Base-by-base conservation (phyloP, 2,797 vertebrate species). In the Triplophysa bombifrons region DNA sequence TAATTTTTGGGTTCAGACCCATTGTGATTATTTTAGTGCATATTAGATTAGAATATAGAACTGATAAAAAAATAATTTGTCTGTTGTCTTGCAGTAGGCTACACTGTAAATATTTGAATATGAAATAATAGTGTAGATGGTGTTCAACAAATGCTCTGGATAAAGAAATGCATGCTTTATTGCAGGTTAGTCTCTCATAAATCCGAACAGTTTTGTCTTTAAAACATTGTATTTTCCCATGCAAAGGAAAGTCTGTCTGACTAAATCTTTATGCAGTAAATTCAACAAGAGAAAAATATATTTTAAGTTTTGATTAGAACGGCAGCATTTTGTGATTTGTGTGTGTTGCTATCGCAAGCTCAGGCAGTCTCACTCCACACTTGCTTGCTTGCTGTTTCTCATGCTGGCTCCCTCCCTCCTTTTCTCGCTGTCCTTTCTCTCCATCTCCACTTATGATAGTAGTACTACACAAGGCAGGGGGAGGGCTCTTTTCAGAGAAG, bases 401-500 rank as follows among this genome's bases (percentile, higher is more conserved):
- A 64, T 61, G 27, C 50, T 71, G 2, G 61, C 69, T 72, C 76
- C 50, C 68, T 48, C 81, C 74, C 72, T 84, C 22, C 41, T 70
- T 83, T 74, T 27, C 61, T 74, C 76, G 71, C 76, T 63, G 72
- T 82, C 73, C 78, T 84, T 85, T 77, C 83, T 86, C 86, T 85
- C 67, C 66, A 67, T 85, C 84, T 82, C 79, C 50, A 68, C 74
- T 85, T 27, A 65, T 78, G 77, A 84, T 86, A 74, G 82, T 88
- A 83, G 80, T 87, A 88, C 85, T 86, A 87, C 84, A 85, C 87
- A 85, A 83, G 85, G 82, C 44, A 64, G 85, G 85, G 72, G 89
- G 90, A 82, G 89, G 90, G 83, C 83, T 81, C 81, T 79, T 76
- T 64, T 74, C 83, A 61, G 19, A 80, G 76, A 74, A 79, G 89